Percentiles rank a stretch among this genome's conserved stretches.
Conservation (phyloP, 2,797 vertebrate species). For the Sebastes wilsoni region DNA sequence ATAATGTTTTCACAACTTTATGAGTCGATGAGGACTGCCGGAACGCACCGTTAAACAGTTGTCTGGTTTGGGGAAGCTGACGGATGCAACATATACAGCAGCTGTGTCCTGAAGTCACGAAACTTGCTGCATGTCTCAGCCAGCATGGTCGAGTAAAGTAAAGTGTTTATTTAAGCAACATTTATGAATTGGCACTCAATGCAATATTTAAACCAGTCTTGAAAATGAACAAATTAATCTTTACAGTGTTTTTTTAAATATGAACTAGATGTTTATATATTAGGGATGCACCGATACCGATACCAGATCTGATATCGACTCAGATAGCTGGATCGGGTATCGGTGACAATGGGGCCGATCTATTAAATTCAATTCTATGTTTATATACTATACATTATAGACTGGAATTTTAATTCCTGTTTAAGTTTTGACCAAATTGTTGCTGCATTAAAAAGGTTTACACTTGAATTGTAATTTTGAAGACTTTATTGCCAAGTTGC, state of each 20-base stretch:
- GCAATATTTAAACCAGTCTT: conserved; percentile 5
- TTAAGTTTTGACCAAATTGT: too few relatives aligned
- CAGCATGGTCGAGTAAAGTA: neutral
- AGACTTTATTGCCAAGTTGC: too few relatives aligned
- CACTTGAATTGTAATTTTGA: too few relatives aligned
- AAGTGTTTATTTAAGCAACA: neutral
- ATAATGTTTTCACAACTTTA: conserved; percentile 43
- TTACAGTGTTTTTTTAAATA: neutral
- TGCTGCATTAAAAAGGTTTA: too few relatives aligned
- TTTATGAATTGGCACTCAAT: conserved; percentile 8
- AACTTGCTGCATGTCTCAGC: neutral
- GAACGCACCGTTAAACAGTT: neutral
- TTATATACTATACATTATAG: too few relatives aligned
- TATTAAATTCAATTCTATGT: too few relatives aligned
- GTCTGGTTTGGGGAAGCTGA: neutral
- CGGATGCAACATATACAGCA: conserved; percentile 14
- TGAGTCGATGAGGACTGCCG: conserved; percentile 15
- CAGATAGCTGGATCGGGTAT: too few relatives aligned
- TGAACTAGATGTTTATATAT: conserved; percentile 39
- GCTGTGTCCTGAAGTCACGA: neutral
- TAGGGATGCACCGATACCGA: too few relatives aligned
- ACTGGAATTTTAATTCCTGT: too few relatives aligned
- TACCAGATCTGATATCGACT: too few relatives aligned
- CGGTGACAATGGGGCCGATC: too few relatives aligned
- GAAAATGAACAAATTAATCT: neutral